Evolutionary conservation across 1,140 invertebrate genomes (phyloP).

Genomic region (Metopolophium dirhodum): DNA sequence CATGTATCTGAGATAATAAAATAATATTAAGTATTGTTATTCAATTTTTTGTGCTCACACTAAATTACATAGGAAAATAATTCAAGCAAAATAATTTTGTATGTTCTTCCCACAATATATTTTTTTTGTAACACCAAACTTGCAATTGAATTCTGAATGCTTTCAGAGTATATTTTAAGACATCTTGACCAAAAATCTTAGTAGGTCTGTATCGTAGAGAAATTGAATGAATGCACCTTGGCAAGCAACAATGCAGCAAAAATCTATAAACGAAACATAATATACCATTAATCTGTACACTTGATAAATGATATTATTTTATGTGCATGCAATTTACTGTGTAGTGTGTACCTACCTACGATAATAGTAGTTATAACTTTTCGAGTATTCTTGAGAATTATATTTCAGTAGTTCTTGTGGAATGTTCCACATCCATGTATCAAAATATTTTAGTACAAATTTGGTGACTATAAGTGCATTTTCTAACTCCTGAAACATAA

Average conservation of each 20-base stretch:
- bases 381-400: neutral
- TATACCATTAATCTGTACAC: neutral
- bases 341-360: neutral
- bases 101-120: neutral
- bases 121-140: neutral
- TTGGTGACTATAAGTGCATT: neutral
- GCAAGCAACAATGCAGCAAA: neutral
- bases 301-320: neutral
- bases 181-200: conserved; percentile 23
- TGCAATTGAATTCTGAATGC: neutral
- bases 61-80: neutral
- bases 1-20: neutral
- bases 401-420: neutral
- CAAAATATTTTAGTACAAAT: neutral
- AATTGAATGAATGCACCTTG: neutral
- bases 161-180: neutral
- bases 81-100: conserved; percentile 19
- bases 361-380: neutral
- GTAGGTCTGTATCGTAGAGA: neutral
- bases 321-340: neutral
- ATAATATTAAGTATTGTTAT: neutral
- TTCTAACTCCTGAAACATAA: neutral
- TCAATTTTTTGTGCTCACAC: neutral
- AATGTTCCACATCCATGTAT: neutral
- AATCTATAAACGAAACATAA: neutral